Conservation (phyloP, 1,140 invertebrate genomes). For the Pseudomyrmex gracilis region DNA sequence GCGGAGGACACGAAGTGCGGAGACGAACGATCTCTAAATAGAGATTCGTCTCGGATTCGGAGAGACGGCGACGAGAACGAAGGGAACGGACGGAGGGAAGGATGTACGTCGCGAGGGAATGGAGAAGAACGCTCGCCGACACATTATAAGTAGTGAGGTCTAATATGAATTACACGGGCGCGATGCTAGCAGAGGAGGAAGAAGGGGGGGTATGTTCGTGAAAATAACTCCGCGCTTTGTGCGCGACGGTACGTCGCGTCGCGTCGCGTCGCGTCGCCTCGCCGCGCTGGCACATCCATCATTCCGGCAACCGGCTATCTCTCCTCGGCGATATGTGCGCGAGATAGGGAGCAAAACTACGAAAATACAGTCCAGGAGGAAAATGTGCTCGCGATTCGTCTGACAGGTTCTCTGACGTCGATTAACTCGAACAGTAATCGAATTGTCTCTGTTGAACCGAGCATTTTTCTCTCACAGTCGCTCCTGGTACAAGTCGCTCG, state of each 20-base stretch:
- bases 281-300: constrained; percentile 75
- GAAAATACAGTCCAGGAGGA: constrained; percentile 6
- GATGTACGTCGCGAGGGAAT: neutral
- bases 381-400: constrained; percentile 20
- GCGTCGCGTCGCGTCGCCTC: constrained; percentile 60
- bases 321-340: constrained; percentile 26
- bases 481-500: too few relatives aligned
- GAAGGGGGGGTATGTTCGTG: constrained; percentile 59
- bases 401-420: neutral
- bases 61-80: constrained; percentile 18
- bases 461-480: too few relatives aligned
- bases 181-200: constrained; percentile 49
- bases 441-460: neutral
- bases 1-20: neutral
- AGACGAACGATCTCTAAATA: constrained; percentile 52
- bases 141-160: constrained; percentile 69
- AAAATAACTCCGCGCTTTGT: constrained; percentile 82
- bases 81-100: neutral
- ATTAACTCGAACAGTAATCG: neutral
- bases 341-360: constrained; percentile 24
- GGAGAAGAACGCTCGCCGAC: constrained; percentile 32
- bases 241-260: constrained; percentile 78
- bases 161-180: constrained; percentile 79
- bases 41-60: constrained; percentile 51
- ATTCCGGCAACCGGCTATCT: constrained; percentile 76